A percentile compares a stretch with the other conserved stretches of the same genome.
These are phyloP conservation scores for Oxyura jamaicensis DNA, from an alignment of 2,113 vertebrate genomes.

Conservation along the genomic window DNA sequence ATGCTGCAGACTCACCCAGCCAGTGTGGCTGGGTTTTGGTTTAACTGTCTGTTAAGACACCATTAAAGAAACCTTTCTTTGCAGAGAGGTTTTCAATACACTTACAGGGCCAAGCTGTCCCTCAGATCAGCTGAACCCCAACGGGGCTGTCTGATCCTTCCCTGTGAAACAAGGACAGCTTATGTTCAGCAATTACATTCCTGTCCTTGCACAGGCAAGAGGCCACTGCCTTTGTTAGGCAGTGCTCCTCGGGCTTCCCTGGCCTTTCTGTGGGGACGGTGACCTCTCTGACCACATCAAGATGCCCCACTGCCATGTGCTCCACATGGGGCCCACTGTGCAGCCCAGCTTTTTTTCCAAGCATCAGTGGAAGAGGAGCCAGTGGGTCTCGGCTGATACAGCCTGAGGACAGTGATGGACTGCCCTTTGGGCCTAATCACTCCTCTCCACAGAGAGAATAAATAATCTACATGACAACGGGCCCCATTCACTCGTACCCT, in stretches of 20 bases:
- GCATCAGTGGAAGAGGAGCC: constrained; percentile 18
- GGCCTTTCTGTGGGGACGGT: constrained; percentile 17
- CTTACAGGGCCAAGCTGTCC: constrained; percentile 5
- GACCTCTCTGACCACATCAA: constrained; percentile 69
- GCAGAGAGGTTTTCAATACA: constrained; percentile 15
- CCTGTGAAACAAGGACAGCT: constrained; percentile 58
- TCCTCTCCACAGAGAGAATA: constrained; percentile 42
- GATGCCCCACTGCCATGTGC: constrained; percentile 42
- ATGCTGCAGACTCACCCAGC: neutral
- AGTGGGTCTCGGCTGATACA: constrained; percentile 15
- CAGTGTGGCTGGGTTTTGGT: constrained; percentile 42
- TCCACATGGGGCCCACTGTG: constrained; percentile 44
- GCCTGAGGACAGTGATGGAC: constrained; percentile 58
- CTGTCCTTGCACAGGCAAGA: constrained; percentile 20
- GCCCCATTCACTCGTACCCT: constrained; percentile 40
- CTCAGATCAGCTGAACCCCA: constrained; percentile 49
- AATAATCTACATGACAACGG: constrained; percentile 68
- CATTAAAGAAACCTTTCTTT: constrained; percentile 54
- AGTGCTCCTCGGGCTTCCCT: neutral
- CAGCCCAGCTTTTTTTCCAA: neutral
- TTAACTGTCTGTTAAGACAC: constrained; percentile 29
- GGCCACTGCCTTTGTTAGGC: constrained; percentile 59
- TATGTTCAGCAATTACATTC: constrained; percentile 71
- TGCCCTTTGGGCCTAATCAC: constrained; percentile 60
- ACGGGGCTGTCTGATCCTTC: constrained; percentile 44